Base-by-base conservation (phyloP, 1,140 invertebrate genomes). In the Camponotus vicinus region DNA sequence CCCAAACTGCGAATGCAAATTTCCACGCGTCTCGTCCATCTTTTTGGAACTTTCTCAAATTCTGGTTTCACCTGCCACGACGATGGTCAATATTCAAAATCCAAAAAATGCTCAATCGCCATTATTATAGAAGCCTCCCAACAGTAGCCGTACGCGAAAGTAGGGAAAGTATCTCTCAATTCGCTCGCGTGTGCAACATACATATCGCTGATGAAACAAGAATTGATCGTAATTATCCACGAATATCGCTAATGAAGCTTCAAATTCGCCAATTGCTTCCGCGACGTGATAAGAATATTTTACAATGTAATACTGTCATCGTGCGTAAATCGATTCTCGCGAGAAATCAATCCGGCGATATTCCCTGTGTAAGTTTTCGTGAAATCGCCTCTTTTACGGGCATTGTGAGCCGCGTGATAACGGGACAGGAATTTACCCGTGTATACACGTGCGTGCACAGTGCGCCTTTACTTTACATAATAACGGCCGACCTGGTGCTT, bases 111-210 rank as follows among this genome's bases (percentile, higher is more conserved):
- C 70, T 52, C 59, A 27, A 85, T 85, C 40, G 83, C 79, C 79
- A 78, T 64, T 64, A 27, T 27, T 1, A 27, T 27, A 86, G 76
- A 78, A 88, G 57, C 69, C 78, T 77, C 75, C 45, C 42, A 49
- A 87, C 49, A 49, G 66, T 88, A 79, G 76, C 67, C 73, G 83
- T 52, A 82, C 88, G 90, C 90, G 90, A 91, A 91, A 91, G 90
- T 79, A 91, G 90, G 86, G 90, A 91, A 91, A 91, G 90, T 91
- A 84, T 88, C 90, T 88, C 79, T 86, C 86, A 77, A 91, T 91
- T 91, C 82, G 34, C 87, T 78, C 21, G 84, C 67, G 85, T 86
- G 70, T 85, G 37, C 73, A 67, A 83, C 89, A 90, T 37, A 83
- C 52, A 86, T 90, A 90, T 88, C 85, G 69, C 11, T 13, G 70